A percentile compares a stretch with the other conserved stretches of the same genome.
Conservation (phyloP, 2,113 vertebrate species). For the Heteronetta atricapilla region DNA sequence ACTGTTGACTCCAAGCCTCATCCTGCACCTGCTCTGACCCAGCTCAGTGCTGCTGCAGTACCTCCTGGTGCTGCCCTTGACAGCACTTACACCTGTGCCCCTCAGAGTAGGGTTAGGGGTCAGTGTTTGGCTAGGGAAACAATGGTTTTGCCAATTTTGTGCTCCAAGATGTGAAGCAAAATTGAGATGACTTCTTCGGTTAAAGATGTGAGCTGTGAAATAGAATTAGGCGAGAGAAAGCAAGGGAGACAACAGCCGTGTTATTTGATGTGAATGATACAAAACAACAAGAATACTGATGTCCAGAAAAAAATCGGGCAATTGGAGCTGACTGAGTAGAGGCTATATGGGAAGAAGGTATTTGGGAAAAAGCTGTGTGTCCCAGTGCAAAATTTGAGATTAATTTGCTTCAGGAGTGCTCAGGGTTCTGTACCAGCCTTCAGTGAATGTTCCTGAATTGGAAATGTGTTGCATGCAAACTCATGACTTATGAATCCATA, state of each 20-base stretch:
- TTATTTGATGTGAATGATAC: not conserved
- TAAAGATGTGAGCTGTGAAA: not conserved
- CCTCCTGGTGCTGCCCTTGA: not conserved
- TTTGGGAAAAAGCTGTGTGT: not conserved
- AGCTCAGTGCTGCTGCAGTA: not conserved
- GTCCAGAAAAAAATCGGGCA: not conserved
- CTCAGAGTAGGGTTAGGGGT: not conserved
- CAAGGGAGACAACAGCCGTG: not conserved
- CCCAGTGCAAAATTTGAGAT: not conserved
- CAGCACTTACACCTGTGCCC: accelerated
- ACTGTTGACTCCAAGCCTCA: not conserved
- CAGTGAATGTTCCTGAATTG: not conserved
- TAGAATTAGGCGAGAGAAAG: not conserved
- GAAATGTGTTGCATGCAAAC: not conserved
- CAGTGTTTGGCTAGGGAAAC: not conserved
- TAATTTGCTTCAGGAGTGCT: not conserved
- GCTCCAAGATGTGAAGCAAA: not conserved
- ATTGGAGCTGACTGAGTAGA: not conserved
- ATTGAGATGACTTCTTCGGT: not conserved
- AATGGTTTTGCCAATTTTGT: not conserved
- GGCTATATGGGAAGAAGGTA: not conserved
- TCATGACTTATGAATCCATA: not conserved
- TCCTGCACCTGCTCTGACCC: not conserved
- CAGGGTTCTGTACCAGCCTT: not conserved
- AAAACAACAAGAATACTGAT: not conserved